Evolutionary conservation across 2,888 invertebrate genomes (phyloP).

Genomic region (Biston betularia): DNA sequence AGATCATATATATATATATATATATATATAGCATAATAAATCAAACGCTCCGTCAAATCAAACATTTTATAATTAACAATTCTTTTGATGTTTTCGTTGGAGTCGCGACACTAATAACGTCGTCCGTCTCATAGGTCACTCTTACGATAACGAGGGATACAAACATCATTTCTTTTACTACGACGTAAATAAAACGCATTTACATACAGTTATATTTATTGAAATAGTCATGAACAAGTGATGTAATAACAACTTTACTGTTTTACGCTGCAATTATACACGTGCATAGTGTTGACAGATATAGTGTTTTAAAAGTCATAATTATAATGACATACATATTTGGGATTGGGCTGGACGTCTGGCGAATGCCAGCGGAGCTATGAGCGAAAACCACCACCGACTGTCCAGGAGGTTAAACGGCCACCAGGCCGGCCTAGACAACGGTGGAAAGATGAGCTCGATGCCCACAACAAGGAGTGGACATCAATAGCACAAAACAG

Average conservation of each 20-base stretch:
- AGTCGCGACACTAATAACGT: slow-evolving; percentile 11
- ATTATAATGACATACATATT: too few species aligned
- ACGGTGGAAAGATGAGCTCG: too few species aligned
- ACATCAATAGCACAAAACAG: too few species aligned
- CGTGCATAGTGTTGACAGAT: too few species aligned
- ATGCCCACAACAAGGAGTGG: too few species aligned
- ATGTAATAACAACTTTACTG: not conserved
- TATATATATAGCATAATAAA: slow-evolving; percentile 6
- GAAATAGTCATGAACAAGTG: not conserved
- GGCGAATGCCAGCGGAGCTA: too few species aligned
- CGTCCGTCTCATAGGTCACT: slow-evolving; percentile 22
- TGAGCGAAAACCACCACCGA: too few species aligned
- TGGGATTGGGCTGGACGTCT: too few species aligned
- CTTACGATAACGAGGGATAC: slow-evolving; percentile 13
- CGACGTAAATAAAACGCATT: slow-evolving; percentile 22
- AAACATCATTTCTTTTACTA: slow-evolving; percentile 7
- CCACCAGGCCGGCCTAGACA: too few species aligned
- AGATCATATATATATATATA: not conserved
- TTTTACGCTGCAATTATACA: not conserved
- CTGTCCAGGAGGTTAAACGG: too few species aligned
- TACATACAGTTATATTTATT: slow-evolving; percentile 3
- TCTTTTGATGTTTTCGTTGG: slow-evolving; percentile 21
- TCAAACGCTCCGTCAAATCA: slow-evolving; percentile 13
- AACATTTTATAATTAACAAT: slow-evolving; percentile 15
- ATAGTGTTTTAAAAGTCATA: too few species aligned